Percentiles rank a stretch among this genome's conserved stretches.
Conservation (phyloP, 2,113 vertebrate species). For the Xerus inauris region DNA sequence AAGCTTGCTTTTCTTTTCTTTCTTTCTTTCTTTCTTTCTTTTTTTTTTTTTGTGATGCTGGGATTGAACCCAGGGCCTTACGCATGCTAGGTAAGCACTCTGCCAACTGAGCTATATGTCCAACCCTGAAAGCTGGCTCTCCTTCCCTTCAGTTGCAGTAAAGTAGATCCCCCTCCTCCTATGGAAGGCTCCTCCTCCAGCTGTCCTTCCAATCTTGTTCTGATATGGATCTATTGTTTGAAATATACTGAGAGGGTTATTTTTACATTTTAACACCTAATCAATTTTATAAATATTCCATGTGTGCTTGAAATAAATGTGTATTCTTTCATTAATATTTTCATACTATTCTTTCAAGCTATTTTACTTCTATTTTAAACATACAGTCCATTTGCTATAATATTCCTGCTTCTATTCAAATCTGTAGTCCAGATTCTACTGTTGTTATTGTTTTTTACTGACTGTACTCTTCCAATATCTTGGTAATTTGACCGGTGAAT, state of each 20-base stretch:
- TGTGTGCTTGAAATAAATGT: constrained; percentile 17
- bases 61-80: too few species aligned
- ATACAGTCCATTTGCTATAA: not conserved
- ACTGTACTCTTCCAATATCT: not conserved
- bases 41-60: too few species aligned
- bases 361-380: constrained; percentile 38
- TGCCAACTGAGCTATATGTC: too few species aligned
- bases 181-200: not conserved
- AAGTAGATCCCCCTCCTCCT: too few species aligned
- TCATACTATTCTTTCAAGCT: not conserved
- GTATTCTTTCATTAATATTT: not conserved
- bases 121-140: too few species aligned
- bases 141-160: not conserved
- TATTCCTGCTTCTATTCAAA: not conserved
- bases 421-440: not conserved
- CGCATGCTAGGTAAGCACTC: too few species aligned
- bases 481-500: not conserved
- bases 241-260: not conserved
- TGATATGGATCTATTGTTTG: not conserved
- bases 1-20: not conserved
- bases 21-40: too few species aligned
- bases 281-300: not conserved
- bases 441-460: not conserved
- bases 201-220: not conserved
- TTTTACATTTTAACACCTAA: not conserved